Evolutionary conservation across 2,113 vertebrate genomes (phyloP).

Genomic region (Pygoscelis adeliae): DNA sequence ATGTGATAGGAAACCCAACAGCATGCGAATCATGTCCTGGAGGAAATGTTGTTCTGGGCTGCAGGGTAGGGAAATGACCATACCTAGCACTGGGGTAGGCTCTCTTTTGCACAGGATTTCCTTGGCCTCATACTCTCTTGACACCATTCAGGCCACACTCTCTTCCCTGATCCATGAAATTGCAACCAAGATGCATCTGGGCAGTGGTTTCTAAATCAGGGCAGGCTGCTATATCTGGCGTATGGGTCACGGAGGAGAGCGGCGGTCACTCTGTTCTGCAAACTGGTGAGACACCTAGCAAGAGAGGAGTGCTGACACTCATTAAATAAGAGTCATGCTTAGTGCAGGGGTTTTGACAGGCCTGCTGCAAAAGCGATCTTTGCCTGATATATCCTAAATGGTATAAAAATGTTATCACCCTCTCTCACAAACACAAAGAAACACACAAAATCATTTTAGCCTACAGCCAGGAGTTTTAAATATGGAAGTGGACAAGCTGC

Average conservation of each 20-base stretch:
- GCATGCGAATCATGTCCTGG: not conserved
- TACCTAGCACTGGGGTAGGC: too few species aligned
- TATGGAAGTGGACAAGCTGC: not conserved
- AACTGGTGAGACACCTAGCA: not conserved
- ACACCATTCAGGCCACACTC: accelerated
- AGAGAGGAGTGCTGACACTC: not conserved
- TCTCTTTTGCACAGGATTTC: not conserved
- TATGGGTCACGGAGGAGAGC: not conserved
- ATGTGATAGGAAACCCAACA: not conserved
- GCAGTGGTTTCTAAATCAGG: not conserved
- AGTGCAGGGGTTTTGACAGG: not conserved
- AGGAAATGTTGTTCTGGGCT: not conserved
- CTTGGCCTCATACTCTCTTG: not conserved
- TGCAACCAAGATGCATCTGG: not conserved
- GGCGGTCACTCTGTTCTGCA: not conserved
- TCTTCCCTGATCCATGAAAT: not conserved
- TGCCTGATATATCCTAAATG: not conserved
- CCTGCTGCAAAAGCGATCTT: not conserved
- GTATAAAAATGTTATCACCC: not conserved
- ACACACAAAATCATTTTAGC: not conserved
- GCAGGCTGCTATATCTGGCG: not conserved
- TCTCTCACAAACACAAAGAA: not conserved
- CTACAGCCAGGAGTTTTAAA: not conserved
- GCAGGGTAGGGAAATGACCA: not conserved
- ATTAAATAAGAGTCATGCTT: not conserved